phyloP scores from a whole-genome alignment of 2,113 vertebrate species.

The Ageneiosus marmoratus region DNA sequence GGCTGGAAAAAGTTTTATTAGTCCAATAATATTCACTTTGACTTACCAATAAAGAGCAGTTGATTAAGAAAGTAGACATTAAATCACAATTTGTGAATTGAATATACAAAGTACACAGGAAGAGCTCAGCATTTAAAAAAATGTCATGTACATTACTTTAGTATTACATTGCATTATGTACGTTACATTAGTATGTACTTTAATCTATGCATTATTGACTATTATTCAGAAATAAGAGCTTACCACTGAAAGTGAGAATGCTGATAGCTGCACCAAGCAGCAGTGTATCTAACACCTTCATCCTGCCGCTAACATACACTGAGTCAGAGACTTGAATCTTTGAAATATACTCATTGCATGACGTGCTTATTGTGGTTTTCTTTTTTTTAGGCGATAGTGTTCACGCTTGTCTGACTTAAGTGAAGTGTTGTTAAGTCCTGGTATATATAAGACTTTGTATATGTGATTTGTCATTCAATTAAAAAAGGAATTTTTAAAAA shows the following conservation, averaged over 20 bases:
- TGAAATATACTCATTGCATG: slow-evolving; percentile 1
- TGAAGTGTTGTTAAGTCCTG: too few species aligned
- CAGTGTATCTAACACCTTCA: neutral
- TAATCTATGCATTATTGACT: neutral
- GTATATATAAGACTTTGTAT: too few species aligned
- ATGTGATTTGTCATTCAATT: too few species aligned
- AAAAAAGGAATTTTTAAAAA: too few species aligned
- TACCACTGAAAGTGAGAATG: slow-evolving; percentile 11
- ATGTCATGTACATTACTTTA: neutral
- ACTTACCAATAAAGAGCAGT: neutral
- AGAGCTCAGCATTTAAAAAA: neutral
- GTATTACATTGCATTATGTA: too few species aligned
- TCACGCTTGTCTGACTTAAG: too few species aligned
- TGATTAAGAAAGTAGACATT: neutral
- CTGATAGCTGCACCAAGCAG: slow-evolving; percentile 29
- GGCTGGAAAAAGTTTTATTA: slow-evolving; percentile 20
- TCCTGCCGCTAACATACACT: neutral
- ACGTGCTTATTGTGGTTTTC: neutral
- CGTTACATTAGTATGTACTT: neutral
- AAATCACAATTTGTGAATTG: too few species aligned
- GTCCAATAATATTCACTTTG: neutral
- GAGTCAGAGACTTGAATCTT: neutral
- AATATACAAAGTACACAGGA: neutral
- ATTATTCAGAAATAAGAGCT: neutral
- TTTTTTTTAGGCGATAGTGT: neutral